phyloP scores from a whole-genome alignment of 2,888 invertebrate genomes.

The Sesamia inferens region DNA sequence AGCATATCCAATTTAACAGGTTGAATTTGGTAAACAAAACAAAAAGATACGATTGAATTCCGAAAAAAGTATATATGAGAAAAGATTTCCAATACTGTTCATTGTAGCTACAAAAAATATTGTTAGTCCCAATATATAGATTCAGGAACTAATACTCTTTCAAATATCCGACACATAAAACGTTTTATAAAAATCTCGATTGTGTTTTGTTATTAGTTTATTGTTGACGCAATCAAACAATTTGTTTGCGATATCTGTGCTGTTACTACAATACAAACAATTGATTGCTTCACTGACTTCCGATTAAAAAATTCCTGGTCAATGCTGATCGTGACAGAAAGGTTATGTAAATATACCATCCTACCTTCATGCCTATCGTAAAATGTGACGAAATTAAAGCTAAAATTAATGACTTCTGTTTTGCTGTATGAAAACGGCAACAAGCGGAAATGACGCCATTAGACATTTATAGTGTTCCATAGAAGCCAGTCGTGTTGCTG shows the following conservation, averaged over 20 bases:
- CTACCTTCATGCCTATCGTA: neutral
- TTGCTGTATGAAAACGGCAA: neutral
- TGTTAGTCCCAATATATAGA: slow-evolving; percentile 14
- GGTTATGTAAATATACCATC: neutral
- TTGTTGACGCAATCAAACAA: neutral
- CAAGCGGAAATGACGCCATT: neutral
- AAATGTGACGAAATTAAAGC: neutral
- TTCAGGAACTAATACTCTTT: slow-evolving; percentile 13
- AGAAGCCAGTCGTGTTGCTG: neutral
- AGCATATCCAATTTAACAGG: neutral
- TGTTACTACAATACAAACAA: neutral
- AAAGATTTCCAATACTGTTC: slow-evolving; percentile 27
- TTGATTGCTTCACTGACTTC: no score
- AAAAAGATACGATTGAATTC: neutral
- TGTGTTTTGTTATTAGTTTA: neutral
- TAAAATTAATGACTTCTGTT: no score
- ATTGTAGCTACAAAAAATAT: slow-evolving; percentile 3
- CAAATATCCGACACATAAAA: slow-evolving; percentile 22
- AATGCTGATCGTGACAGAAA: neutral
- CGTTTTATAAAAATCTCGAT: neutral
- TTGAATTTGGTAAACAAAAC: slow-evolving; percentile 1
- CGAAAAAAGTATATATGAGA: neutral
- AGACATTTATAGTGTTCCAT: neutral
- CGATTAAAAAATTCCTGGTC: neutral
- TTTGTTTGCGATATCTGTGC: neutral